Evolutionary conservation across 1,140 invertebrate genomes (phyloP).

Genomic region (Pissodes strobi): DNA sequence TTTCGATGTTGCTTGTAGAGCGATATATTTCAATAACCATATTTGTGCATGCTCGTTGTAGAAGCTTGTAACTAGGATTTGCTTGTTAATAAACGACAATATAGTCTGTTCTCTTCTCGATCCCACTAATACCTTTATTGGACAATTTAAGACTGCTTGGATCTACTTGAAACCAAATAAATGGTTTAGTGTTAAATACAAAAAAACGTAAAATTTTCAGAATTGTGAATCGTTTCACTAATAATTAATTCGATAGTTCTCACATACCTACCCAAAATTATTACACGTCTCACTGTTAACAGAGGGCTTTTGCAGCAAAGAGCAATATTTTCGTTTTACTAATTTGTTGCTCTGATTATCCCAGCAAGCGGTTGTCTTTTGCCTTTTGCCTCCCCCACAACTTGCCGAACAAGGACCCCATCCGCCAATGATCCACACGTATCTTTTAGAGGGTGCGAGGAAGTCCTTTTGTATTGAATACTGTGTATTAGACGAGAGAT

Average conservation of each 20-base stretch:
- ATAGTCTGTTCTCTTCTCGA: too few relatives aligned
- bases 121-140: too few relatives aligned
- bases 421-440: slow-evolving; percentile 60
- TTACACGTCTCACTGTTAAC: slow-evolving; percentile 59
- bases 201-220: too few relatives aligned
- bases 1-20: too few relatives aligned
- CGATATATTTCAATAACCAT: too few relatives aligned
- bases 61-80: too few relatives aligned
- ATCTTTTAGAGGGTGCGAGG: slow-evolving; percentile 53
- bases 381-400: slow-evolving; percentile 61
- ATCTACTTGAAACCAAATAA: too few relatives aligned
- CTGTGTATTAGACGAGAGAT: slow-evolving; percentile 48
- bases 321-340: slow-evolving; percentile 59
- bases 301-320: slow-evolving; percentile 55
- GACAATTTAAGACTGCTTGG: too few relatives aligned
- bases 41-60: too few relatives aligned
- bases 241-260: neutral
- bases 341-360: slow-evolving; percentile 58
- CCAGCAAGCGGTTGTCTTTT: slow-evolving; percentile 59
- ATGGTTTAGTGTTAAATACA: too few relatives aligned
- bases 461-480: slow-evolving; percentile 54
- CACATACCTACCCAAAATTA: slow-evolving; percentile 59
- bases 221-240: too few relatives aligned
- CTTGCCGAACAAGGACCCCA: slow-evolving; percentile 62
- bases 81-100: too few relatives aligned